Conservation (phyloP, 2,797 vertebrate species). For the Simalia tracyae region DNA sequence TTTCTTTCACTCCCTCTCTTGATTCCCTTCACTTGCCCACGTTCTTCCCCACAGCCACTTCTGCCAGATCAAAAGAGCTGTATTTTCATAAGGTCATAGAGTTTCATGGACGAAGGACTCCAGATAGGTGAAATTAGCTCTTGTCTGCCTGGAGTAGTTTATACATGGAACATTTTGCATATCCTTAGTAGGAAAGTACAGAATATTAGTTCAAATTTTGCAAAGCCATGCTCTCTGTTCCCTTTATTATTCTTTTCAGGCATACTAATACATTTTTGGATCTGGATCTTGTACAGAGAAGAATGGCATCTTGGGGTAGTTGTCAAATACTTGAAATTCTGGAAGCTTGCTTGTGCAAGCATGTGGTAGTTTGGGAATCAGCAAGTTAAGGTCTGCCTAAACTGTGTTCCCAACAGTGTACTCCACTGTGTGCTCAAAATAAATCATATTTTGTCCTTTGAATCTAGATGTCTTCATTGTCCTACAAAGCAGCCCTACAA, state of each 20-base stretch:
- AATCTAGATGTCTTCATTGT: neutral
- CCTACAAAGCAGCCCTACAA: neutral
- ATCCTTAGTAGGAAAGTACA: neutral
- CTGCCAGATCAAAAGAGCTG: too few relatives aligned
- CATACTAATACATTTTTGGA: neutral
- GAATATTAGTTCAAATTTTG: neutral
- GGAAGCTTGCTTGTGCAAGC: slow-evolving; percentile 7
- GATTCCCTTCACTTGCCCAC: too few relatives aligned
- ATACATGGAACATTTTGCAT: neutral
- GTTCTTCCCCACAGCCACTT: too few relatives aligned
- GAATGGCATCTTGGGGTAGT: neutral
- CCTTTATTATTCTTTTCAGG: neutral
- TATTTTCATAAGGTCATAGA: too few relatives aligned
- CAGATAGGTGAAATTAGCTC: neutral
- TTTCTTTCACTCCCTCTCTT: too few relatives aligned
- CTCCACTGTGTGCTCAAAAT: neutral
- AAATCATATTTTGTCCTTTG: neutral
- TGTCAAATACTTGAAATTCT: neutral
- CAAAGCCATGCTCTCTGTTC: neutral
- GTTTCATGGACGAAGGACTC: too few relatives aligned
- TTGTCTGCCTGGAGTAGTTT: neutral
- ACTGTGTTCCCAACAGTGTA: neutral
- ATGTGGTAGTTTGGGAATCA: neutral
- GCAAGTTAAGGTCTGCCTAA: neutral
- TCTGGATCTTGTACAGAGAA: neutral